These are phyloP conservation scores for Pangasius larnaudii DNA, from an alignment of 2,797 vertebrate genomes.

Conservation along the genomic window DNA sequence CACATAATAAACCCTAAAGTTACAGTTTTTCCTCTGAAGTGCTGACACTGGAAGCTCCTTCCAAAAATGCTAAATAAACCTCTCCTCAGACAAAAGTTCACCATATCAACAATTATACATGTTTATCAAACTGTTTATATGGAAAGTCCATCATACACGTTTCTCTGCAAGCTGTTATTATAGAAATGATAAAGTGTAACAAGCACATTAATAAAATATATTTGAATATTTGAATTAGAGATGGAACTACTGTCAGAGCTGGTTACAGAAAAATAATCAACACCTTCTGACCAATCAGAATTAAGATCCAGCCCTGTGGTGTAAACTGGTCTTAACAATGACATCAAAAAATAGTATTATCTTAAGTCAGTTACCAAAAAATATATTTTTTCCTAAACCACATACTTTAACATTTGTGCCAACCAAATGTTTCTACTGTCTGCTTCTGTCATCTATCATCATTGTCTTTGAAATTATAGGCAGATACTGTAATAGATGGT, in stretches of 20 bases:
- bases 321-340: neutral
- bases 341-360: too few species aligned
- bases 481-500: neutral
- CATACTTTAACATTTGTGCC: neutral
- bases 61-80: too few species aligned
- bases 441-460: neutral
- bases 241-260: neutral
- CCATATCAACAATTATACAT: neutral
- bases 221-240: neutral
- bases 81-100: neutral
- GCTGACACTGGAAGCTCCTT: neutral
- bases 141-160: too few species aligned
- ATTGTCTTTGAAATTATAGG: neutral
- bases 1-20: neutral
- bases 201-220: neutral
- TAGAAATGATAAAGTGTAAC: neutral
- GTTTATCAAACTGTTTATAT: too few species aligned
- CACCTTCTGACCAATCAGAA: neutral
- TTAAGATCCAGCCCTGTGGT: neutral
- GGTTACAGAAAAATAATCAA: neutral
- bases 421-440: neutral
- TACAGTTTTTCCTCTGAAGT: neutral
- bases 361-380: neutral
- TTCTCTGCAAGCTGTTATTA: neutral
- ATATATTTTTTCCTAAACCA: neutral